Percentiles rank a stretch among this genome's conserved stretches.
These are phyloP conservation scores for Mylabris phalerata DNA, from an alignment of 1,140 invertebrate genomes.

Conservation along the genomic window DNA sequence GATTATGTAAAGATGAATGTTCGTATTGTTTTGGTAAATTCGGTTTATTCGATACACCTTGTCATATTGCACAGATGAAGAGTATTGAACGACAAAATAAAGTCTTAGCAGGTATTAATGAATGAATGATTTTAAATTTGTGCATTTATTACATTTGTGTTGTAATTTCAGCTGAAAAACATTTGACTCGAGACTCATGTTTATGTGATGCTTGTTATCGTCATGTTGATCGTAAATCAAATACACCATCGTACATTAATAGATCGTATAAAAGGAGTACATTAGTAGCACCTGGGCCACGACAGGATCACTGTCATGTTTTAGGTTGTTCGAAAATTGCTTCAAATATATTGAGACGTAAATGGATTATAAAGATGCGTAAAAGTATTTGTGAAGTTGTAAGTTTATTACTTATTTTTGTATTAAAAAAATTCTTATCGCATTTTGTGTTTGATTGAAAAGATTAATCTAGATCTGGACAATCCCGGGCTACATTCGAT, in stretches of 20 bases:
- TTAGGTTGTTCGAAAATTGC: slow-evolving; percentile 56
- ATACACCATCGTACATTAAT: slow-evolving; percentile 52
- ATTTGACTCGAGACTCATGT: slow-evolving; percentile 71
- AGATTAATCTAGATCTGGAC: slow-evolving; percentile 54
- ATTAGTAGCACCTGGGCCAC: slow-evolving; percentile 35
- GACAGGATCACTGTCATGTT: slow-evolving; percentile 51
- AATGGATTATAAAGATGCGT: slow-evolving; percentile 69
- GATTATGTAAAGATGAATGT: slow-evolving; percentile 73
- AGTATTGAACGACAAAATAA: slow-evolving; percentile 68
- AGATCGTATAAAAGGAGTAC: slow-evolving; percentile 34
- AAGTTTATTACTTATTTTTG: slow-evolving; percentile 21
- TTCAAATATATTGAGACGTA: slow-evolving; percentile 63
- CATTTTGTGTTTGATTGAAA: not conserved
- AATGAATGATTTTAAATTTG: slow-evolving; percentile 23
- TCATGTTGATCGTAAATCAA: slow-evolving; percentile 72
- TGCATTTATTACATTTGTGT: not conserved
- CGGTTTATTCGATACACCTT: slow-evolving; percentile 74
- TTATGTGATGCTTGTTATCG: slow-evolving; percentile 79
- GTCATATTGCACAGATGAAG: slow-evolving; percentile 78
- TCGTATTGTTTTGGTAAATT: slow-evolving; percentile 81
- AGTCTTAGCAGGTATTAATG: slow-evolving; percentile 54
- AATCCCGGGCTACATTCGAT: slow-evolving; percentile 52
- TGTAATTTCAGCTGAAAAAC: slow-evolving; percentile 56
- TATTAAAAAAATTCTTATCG: slow-evolving; percentile 15
- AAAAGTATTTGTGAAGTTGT: slow-evolving; percentile 64